phyloP scores from a whole-genome alignment of 2,797 vertebrate genomes.

The Philypnodon macrostomus region DNA sequence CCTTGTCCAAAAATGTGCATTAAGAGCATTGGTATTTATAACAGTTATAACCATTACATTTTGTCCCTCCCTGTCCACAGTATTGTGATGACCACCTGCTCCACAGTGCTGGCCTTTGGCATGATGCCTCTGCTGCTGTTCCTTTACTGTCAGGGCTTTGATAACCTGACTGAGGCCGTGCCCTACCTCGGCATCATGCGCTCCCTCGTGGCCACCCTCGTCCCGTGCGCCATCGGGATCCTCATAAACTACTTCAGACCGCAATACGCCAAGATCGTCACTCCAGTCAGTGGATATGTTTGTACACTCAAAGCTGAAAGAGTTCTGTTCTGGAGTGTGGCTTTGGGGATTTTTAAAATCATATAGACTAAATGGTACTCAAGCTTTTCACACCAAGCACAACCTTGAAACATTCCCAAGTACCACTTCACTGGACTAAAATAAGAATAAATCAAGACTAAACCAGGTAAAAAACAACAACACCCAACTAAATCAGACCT shows the following conservation, averaged over 20 bases:
- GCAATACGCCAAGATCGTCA: conserved; percentile 64
- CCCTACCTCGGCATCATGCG: conserved; percentile 75
- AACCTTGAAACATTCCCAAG: too few relatives aligned
- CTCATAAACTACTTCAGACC: conserved; percentile 78
- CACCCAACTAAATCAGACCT: too few relatives aligned
- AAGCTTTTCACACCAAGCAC: too few relatives aligned
- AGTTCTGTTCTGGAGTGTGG: too few relatives aligned
- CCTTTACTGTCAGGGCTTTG: conserved; percentile 77
- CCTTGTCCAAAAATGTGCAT: neutral
- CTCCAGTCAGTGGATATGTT: conserved; percentile 66
- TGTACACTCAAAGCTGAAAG: too few relatives aligned
- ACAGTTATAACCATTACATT: neutral
- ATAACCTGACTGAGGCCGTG: conserved; percentile 64
- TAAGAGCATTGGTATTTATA: neutral
- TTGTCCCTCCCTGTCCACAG: conserved; percentile 50
- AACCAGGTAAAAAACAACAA: too few relatives aligned
- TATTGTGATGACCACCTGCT: conserved; percentile 83
- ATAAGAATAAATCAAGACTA: too few relatives aligned
- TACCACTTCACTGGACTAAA: too few relatives aligned
- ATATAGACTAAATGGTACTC: too few relatives aligned
- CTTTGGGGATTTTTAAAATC: neutral
- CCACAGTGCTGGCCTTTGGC: conserved; percentile 75
- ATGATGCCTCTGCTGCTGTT: conserved; percentile 86
- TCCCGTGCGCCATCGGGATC: conserved; percentile 77
- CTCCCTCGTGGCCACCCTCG: conserved; percentile 69